Evolutionary conservation across 2,113 vertebrate species (phyloP), one percentile per base, ranked within the genome.

Genomic region (Nibea coibor): DNA sequence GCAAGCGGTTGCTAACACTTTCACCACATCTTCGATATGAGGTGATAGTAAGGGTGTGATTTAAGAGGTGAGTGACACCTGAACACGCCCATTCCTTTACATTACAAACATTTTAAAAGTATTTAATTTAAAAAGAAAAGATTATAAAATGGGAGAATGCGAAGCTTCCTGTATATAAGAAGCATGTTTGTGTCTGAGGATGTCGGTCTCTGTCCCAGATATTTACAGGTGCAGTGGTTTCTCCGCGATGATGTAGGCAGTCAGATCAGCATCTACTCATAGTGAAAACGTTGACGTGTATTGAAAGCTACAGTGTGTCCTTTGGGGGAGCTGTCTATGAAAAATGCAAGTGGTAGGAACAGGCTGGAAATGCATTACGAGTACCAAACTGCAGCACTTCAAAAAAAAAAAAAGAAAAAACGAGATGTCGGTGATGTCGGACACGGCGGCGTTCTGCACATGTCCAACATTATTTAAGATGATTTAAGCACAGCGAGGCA

Each of bases 401-500:
- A 73, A 64, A 70, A 66, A 39, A 39, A 35, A 42, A 70, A 67
- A n/a, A n/a, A n/a, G n/a, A n/a, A 70, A 66, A 35, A 35, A 5
- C 48, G 58, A 65, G 51, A 75, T 56, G 50, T 75, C 10, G 50
- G 62, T 1, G 26, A 58, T 75, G 81, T 78, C 10, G 42, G 86
- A 84, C 73, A 56, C 50, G 63, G 57, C 58, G 6, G 78, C 7
- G 3, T 72, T 79, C 59, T 75, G 35, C 79, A 62, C 67, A 77
- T 79, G 87, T 88, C 81, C 64, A 4, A 77, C 74, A 57, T 85
- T 71, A 86, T 82, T 81, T 59, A 81, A 72, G 81, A 73, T 50
- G 83, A 86, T 85, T 85, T 81, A 57, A 87, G 78, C 78, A 67
- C 77, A 58, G 82, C 43, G 2, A 75, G 39, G 74, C 57, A 58